Conservation (phyloP, 2,113 vertebrate genomes). For the Brachypteracias leptosomus region DNA sequence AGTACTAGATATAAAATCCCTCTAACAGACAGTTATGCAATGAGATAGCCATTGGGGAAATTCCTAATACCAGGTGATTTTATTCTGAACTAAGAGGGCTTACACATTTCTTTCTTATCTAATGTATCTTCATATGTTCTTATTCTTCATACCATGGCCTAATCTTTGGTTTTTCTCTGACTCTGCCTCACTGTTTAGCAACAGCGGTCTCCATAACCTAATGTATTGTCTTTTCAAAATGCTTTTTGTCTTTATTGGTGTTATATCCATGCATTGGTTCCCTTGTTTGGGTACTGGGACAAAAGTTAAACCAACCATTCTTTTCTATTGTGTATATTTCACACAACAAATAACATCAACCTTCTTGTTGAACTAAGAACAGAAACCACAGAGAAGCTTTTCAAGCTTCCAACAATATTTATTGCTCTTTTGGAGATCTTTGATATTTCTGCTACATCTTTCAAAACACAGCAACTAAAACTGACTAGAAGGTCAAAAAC, state of each 20-base stretch:
- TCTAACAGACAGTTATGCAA: conserved; percentile 24
- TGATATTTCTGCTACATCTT: not conserved
- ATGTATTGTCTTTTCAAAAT: not conserved
- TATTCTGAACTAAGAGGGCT: not conserved
- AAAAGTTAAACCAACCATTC: not conserved
- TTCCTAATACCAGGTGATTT: not conserved
- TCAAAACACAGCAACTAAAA: not conserved
- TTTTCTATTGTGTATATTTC: not conserved
- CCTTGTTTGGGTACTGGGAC: not conserved
- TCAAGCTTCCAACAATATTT: not conserved
- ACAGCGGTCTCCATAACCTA: not conserved
- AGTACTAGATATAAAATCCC: conserved; percentile 42
- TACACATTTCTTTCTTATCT: not conserved
- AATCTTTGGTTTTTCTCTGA: not conserved
- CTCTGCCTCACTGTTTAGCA: not conserved
- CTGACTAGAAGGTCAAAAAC: conserved; percentile 1
- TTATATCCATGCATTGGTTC: not conserved
- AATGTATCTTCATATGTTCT: not conserved
- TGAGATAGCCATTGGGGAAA: conserved; percentile 18
- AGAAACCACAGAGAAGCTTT: not conserved
- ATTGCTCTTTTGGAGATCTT: not conserved
- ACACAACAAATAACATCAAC: not conserved
- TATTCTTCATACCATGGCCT: not conserved
- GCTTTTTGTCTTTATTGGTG: not conserved
- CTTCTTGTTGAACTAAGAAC: not conserved